phyloP scores from a whole-genome alignment of 2,888 invertebrate genomes.

The Embidobia sp. region DNA sequence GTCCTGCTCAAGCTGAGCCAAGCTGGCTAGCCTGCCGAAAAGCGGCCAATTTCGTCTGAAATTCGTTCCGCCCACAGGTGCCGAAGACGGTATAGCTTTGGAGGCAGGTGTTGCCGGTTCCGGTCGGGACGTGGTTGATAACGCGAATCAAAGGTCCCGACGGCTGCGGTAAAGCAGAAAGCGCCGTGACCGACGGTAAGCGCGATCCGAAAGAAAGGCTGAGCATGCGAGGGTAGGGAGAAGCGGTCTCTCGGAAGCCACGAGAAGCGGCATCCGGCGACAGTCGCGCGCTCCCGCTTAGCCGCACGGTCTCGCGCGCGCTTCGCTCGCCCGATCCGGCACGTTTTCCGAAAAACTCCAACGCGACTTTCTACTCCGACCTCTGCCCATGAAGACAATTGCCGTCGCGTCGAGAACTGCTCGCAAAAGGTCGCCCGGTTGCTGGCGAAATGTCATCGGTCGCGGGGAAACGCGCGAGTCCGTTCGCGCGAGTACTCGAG shows the following conservation, averaged over 20 bases:
- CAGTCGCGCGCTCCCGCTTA: slow-evolving; percentile 72
- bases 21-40: no score
- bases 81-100: no score
- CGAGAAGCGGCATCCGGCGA: slow-evolving; percentile 65
- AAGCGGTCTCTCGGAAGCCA: slow-evolving; percentile 68
- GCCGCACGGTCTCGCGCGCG: slow-evolving; percentile 74
- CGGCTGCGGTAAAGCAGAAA: slow-evolving; percentile 43
- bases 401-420: not conserved
- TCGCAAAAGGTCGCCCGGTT: no score
- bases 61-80: no score
- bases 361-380: slow-evolving; percentile 77
- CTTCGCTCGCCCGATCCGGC: slow-evolving; percentile 6
- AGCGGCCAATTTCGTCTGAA: no score
- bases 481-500: no score
- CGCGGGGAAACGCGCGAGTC: no score
- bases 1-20: no score
- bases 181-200: slow-evolving; percentile 23
- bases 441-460: no score
- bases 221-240: slow-evolving; percentile 72
- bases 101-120: no score
- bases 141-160: not conserved
- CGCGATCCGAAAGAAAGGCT: no score
- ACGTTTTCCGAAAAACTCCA: slow-evolving; percentile 26
- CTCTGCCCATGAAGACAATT: slow-evolving; percentile 64
- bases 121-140: no score